A percentile compares a stretch with the other conserved stretches of the same genome.
Evolutionary conservation across 2,888 invertebrate genomes (phyloP).

Genomic region (Caenorhabditis sp.): DNA sequence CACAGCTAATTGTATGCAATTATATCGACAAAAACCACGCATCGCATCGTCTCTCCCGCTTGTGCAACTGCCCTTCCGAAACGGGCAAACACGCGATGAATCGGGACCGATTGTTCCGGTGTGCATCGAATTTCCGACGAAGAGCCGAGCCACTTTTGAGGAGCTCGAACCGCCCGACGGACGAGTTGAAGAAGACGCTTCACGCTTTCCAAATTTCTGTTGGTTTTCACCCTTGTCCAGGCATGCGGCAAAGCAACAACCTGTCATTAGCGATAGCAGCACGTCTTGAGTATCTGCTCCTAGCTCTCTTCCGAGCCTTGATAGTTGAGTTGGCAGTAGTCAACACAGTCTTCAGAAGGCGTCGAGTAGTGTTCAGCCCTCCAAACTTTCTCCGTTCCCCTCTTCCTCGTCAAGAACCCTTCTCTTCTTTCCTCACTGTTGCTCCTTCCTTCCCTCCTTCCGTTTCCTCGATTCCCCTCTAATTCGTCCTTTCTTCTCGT

Average conservation of each 20-base stretch:
- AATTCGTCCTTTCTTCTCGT: constrained; percentile 27
- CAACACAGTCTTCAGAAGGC: too few relatives aligned
- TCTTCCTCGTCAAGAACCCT: too few relatives aligned
- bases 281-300: background rate
- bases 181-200: too few relatives aligned
- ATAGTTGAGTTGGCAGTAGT: too few relatives aligned
- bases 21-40: constrained; percentile 59
- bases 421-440: too few relatives aligned
- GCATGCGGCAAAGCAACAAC: background rate
- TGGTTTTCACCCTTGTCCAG: constrained; percentile 5
- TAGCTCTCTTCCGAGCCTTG: too few relatives aligned
- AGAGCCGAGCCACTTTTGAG: constrained; percentile 34
- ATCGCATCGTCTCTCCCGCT: constrained; percentile 40
- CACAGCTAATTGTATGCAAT: constrained; percentile 58
- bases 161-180: too few relatives aligned
- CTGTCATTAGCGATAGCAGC: constrained; percentile 1
- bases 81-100: constrained; percentile 59
- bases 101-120: constrained; percentile 54
- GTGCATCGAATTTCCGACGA: constrained; percentile 39
- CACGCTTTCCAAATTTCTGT: background rate
- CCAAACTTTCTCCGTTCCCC: background rate
- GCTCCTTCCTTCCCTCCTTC: constrained; percentile 8
- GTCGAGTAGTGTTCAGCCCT: background rate
- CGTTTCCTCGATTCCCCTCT: background rate
- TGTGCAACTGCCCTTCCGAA: constrained; percentile 51